Evolutionary conservation across 2,888 invertebrate species (phyloP).

Genomic region (Diaprepes abbreviatus): DNA sequence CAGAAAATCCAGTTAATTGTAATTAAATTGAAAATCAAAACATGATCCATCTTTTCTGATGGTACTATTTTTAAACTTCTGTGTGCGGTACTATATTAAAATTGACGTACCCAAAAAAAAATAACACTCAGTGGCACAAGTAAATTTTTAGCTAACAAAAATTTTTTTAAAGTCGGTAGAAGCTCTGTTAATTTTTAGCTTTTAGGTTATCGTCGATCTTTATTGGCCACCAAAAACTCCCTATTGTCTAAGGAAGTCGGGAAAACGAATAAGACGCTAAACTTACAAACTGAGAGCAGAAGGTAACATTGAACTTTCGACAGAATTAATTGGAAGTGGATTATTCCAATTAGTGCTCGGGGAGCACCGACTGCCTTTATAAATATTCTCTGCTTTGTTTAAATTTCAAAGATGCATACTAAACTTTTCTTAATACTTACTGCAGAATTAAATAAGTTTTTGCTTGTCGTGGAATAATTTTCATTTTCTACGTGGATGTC

Average conservation of each 20-base stretch:
- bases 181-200: too few species aligned
- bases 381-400: slow-evolving; percentile 64
- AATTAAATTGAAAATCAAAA: too few species aligned
- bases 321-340: slow-evolving; percentile 66
- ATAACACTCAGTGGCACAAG: too few species aligned
- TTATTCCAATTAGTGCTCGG: slow-evolving; percentile 66
- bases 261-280: slow-evolving; percentile 45
- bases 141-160: too few species aligned
- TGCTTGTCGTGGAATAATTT: slow-evolving; percentile 13
- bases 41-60: too few species aligned
- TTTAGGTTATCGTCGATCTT: background rate
- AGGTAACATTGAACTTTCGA: slow-evolving; percentile 63
- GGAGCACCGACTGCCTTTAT: slow-evolving; percentile 61
- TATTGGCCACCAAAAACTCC: slow-evolving; percentile 22
- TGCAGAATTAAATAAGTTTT: slow-evolving; percentile 43
- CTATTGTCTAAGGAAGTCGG: slow-evolving; percentile 35
- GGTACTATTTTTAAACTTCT: too few species aligned
- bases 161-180: too few species aligned
- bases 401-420: slow-evolving; percentile 58
- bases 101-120: too few species aligned
- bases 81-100: too few species aligned
- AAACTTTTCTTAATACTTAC: slow-evolving; percentile 36
- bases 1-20: too few species aligned
- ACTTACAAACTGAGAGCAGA: slow-evolving; percentile 58
- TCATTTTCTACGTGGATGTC: slow-evolving; percentile 26